A percentile compares a stretch with the other conserved stretches of the same genome.
Conservation (phyloP, 2,888 invertebrate genomes). For the Chironomus tentans region DNA sequence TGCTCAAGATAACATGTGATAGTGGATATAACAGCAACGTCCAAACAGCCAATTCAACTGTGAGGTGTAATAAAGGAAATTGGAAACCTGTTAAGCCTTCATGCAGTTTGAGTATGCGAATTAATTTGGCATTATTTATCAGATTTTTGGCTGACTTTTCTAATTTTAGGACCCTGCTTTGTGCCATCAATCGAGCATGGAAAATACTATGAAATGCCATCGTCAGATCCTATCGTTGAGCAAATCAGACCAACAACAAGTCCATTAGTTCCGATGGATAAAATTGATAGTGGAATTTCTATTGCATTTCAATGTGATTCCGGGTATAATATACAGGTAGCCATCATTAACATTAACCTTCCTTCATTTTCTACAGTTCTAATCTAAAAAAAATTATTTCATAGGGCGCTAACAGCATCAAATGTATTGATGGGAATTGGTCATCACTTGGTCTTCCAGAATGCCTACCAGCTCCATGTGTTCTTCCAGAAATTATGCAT, state of each 20-base stretch:
- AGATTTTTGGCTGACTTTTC: slow-evolving; percentile 22
- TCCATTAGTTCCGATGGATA: slow-evolving; percentile 39
- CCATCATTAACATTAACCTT: too few species aligned
- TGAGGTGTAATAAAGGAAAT: slow-evolving; percentile 70
- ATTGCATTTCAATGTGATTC: slow-evolving; percentile 67
- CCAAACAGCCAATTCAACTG: slow-evolving; percentile 60
- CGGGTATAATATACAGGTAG: slow-evolving; percentile 46
- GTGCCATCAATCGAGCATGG: slow-evolving; percentile 62
- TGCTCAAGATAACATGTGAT: slow-evolving; percentile 65
- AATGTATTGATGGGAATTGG: slow-evolving; percentile 78
- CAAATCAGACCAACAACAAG: slow-evolving; percentile 36
- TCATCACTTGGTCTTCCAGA: slow-evolving; percentile 65
- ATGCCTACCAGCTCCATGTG: slow-evolving; percentile 54
- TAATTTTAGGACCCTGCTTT: slow-evolving; percentile 54
- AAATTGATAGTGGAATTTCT: slow-evolving; percentile 59
- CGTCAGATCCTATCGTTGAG: slow-evolving; percentile 35
- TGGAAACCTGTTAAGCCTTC: slow-evolving; percentile 77
- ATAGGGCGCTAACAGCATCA: slow-evolving; percentile 60
- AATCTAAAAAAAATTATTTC: background rate
- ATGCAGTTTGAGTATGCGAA: slow-evolving; percentile 63
- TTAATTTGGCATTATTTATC: slow-evolving; percentile 30
- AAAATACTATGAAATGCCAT: slow-evolving; percentile 47
- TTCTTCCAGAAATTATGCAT: slow-evolving; percentile 37
- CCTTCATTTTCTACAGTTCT: too few species aligned
- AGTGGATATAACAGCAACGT: slow-evolving; percentile 69